A percentile compares a stretch with the other conserved stretches of the same genome.
Conservation (phyloP, 2,797 vertebrate species). For the Carduelis carduelis region DNA sequence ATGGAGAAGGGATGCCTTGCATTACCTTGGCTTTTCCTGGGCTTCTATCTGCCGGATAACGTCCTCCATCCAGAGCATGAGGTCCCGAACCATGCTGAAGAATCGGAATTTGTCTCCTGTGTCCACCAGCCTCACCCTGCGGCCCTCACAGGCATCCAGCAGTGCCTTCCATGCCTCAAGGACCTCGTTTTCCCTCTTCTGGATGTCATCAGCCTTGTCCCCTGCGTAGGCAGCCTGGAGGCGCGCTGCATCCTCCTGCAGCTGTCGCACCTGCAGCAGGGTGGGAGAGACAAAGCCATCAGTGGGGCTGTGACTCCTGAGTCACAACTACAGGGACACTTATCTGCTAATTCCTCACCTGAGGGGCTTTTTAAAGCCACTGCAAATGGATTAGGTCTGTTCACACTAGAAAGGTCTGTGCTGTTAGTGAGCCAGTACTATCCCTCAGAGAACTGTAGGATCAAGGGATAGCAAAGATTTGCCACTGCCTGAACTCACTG, state of each 20-base stretch:
- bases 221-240: conserved; percentile 93
- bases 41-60: conserved; percentile 95
- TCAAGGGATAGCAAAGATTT: neutral
- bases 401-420: neutral
- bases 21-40: conserved; percentile 93
- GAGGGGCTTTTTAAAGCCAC: neutral
- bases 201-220: conserved; percentile 96
- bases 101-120: conserved; percentile 95
- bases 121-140: conserved; percentile 85
- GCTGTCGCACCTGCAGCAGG: conserved; percentile 85
- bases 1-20: neutral
- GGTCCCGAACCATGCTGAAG: conserved; percentile 94
- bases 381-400: neutral
- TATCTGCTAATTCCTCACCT: neutral
- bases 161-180: conserved; percentile 94
- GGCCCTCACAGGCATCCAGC: conserved; percentile 90
- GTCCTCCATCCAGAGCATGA: conserved; percentile 98
- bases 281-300: neutral
- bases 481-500: neutral
- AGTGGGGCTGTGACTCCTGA: neutral
- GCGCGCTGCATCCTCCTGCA: conserved; percentile 92
- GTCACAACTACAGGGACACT: neutral
- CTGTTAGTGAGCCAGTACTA: neutral
- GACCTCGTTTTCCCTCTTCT: conserved; percentile 93
- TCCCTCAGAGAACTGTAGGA: neutral